Percentiles rank a stretch among this genome's conserved stretches.
Conservation (phyloP, 2,113 vertebrate genomes). For the Trichechus manatus region DNA sequence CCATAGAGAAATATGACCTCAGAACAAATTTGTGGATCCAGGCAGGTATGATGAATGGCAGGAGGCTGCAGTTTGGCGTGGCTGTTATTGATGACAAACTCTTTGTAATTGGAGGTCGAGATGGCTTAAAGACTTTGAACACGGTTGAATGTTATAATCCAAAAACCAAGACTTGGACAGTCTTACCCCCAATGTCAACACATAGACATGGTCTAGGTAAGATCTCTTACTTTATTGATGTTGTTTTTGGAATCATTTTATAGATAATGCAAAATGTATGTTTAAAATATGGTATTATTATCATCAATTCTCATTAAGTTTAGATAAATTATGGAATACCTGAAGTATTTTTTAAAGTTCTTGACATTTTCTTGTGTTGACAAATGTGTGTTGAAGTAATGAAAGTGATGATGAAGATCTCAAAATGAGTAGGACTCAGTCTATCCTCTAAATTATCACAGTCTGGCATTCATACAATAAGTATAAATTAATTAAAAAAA, state of each 20-base stretch:
- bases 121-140: slow-evolving; percentile 92
- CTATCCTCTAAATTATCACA: background rate
- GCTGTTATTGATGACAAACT: slow-evolving; percentile 92
- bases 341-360: background rate
- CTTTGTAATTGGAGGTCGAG: slow-evolving; percentile 91
- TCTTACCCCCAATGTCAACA: slow-evolving; percentile 91
- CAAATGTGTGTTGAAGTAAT: background rate
- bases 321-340: background rate
- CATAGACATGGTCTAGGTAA: slow-evolving; percentile 92
- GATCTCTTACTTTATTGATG: slow-evolving; percentile 54
- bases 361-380: background rate
- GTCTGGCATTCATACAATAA: background rate
- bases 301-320: background rate
- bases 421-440: background rate
- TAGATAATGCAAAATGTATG: background rate
- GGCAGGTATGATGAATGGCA: slow-evolving; percentile 91
- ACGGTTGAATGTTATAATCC: slow-evolving; percentile 93
- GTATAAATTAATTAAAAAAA: background rate
- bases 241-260: background rate
- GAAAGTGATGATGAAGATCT: background rate
- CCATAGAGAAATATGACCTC: slow-evolving; percentile 92
- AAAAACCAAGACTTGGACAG: slow-evolving; percentile 90
- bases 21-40: slow-evolving; percentile 92
- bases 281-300: background rate
- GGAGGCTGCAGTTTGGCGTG: slow-evolving; percentile 91